Evolutionary conservation across 2,797 vertebrate genomes (phyloP), one percentile per base, ranked within the genome.

Genomic region (Cephalopachus bancanus): DNA sequence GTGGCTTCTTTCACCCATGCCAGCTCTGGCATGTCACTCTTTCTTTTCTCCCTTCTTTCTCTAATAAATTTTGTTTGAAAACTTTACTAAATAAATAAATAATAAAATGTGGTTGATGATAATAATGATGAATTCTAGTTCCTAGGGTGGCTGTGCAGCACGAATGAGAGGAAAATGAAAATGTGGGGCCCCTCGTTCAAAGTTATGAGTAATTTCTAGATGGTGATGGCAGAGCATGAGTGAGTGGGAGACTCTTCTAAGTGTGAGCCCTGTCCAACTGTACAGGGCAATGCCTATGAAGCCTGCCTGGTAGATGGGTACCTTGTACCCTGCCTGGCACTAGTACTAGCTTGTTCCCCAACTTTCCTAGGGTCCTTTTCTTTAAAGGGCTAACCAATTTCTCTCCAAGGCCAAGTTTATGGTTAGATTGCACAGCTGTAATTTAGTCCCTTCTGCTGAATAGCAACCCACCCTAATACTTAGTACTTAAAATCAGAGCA

Each of bases 201-300:
- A 87, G 51, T 64, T 67, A 60, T 16, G 57, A 55, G 60, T 90
- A 74, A n/a, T 92, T 71, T 95, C 76, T 79, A 55, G n/a, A 44
- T 74, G 62, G 53, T 2, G 26, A 55, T 28, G 3, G 49, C 30
- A 17, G 86, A 64, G 24, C 14, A 9, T 44, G 60, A 33, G 4
- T 37, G 28, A 89, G 28, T 4, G 19, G 44, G 71, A 83, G 64
- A 71, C 30, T 53, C 57, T 71, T 83, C 16, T 37, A n/a, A 79
- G 24, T 2, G 1, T 0, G 2, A 22, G 12, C 22, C 15, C 55
- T 55, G 9, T 37, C 22, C 17, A 57, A 11, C 51, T 7, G 10
- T 11, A 5, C n/a, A 22, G 69, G n/a, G 67, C 22, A 75, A 10
- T 33, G 60, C 60, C 53, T 28, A 0, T 10, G 19, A 69, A 44